Evolutionary conservation across 2,888 invertebrate genomes (phyloP).

Genomic region (Pediacus dermestoides): DNA sequence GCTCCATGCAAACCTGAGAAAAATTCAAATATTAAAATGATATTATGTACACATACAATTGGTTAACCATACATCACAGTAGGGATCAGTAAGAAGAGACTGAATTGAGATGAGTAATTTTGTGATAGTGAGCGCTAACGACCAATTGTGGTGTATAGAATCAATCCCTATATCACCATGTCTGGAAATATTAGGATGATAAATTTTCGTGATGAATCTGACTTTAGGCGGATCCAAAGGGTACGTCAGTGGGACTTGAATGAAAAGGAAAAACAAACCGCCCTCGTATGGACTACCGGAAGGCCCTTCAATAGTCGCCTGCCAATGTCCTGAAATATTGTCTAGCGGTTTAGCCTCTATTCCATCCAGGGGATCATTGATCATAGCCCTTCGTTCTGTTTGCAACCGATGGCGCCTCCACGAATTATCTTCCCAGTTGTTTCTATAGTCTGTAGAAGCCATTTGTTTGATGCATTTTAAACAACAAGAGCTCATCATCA

Average conservation of each 20-base stretch:
- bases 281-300: constrained; percentile 92
- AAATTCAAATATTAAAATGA: not conserved
- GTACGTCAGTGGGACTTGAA: constrained; percentile 85
- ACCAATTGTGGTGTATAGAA: constrained; percentile 95
- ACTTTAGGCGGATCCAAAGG: constrained; percentile 91
- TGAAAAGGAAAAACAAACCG: constrained; percentile 84
- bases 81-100: constrained; percentile 85
- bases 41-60: not conserved
- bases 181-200: constrained; percentile 91
- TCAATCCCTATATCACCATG: constrained; percentile 96
- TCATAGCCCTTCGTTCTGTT: constrained; percentile 68
- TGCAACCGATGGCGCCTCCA: constrained; percentile 78
- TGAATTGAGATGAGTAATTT: constrained; percentile 86
- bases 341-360: constrained; percentile 80
- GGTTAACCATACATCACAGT: constrained; percentile 64
- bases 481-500: constrained; percentile 80
- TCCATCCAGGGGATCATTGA: constrained; percentile 79
- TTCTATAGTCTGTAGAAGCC: constrained; percentile 66
- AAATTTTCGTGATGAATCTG: constrained; percentile 86
- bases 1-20: constrained; percentile 81
- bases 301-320: constrained; percentile 88
- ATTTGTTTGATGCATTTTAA: constrained; percentile 83
- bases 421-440: constrained; percentile 67
- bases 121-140: constrained; percentile 85
- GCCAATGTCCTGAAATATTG: constrained; percentile 84